Base-by-base conservation (phyloP, 2,888 invertebrate species). In the Embidobia sp. region DNA sequence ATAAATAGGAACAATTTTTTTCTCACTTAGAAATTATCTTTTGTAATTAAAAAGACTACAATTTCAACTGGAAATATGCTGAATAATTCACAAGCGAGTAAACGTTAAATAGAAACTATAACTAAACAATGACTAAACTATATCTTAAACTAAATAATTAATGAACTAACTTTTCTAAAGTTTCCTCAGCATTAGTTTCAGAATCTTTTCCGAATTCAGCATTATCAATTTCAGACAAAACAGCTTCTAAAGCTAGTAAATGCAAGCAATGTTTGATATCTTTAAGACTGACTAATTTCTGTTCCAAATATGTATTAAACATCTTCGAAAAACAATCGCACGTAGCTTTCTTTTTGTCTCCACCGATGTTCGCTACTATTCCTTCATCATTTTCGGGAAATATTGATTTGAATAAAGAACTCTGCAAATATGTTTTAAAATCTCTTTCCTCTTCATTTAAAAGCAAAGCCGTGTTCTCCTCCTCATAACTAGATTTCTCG, bases 201-300 rank as follows among this genome's bases (percentile, higher is more conserved):
- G n/a, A n/a, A n/a, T 22, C 22, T 1, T 31, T 44, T 3, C 15
- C 7, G 8, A 67, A 48, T 4, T 67, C 67, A 8, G 22, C 5
- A 13, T 61, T 53, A 15, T 22, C 22, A n/a, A 53, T 53, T 13
- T 19, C 26, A 8, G 19, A 16, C 8, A 46, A 15, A 3, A 37
- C 15, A 1, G 19, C 27, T 37, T 22, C 48, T 2, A 72, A 22
- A 15, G 46, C 55, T 2, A 75, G 6, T 7, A 75, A 48, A 22
- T 75, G 67, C 2, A 75, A 18, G 19, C 8, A 67, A 35, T 75
- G 67, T 31, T 10, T 48, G 16, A 29, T 44, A 5, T 48, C 48
- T 13, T 63, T 29, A 1, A 13, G 3, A 4, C 29, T 3, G 2
- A 49, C 26, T 6, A 0, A n/a, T n/a, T 26, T 11, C 6, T 8